Base-by-base conservation (phyloP, 1,140 invertebrate species). In the Drosophila pseudoananassae region DNA sequence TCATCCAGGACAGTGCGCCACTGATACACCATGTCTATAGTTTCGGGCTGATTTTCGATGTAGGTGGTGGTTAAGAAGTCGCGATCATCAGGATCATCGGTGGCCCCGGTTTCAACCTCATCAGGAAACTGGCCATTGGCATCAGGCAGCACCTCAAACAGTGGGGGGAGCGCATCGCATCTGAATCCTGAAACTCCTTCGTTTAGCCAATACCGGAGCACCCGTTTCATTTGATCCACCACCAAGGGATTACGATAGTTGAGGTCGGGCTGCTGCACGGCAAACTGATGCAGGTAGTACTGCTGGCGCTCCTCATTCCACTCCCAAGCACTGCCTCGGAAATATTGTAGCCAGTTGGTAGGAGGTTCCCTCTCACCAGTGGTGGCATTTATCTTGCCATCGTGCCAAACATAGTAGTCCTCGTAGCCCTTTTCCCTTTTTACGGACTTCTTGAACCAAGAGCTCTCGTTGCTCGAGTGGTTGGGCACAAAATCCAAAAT, bases 101-200 rank as follows among this genome's bases (percentile, higher is more conserved):
- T 83, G 12, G 33, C 12, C 3, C 80, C 80, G 85, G 23, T 81
- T 66, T 40, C 82, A 85, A 60, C 76, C 76, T 94, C 93, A 84
- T 95, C 92, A 1, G 92, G 92, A 49, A 89, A 90, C 46, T 91
- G 78, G 14, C 90, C 90, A 57, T 95, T 93, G 0, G 73, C 90
- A 54, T 94, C 93, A 23, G 90, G 70, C 71, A 93, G 93, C 12
- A 93, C 80, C 92, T 93, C 92, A 76, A 94, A 93, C 3, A 36
- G 33, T 4, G 33, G 33, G 10, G 17, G 96, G 81, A 82, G 93
- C 92, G 14, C 93, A 95, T 92, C 43, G 94, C 94, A 74, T 94
- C 94, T 17, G 80, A 97, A 97, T 10, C 96, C 96, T 91, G 95
- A 95, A 1, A 97, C 94, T 3, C 95, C 96, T 88, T 93, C 94